A percentile compares a stretch with the other conserved stretches of the same genome.
Conservation (phyloP, 2,113 vertebrate species). For the Lycaon pictus region DNA sequence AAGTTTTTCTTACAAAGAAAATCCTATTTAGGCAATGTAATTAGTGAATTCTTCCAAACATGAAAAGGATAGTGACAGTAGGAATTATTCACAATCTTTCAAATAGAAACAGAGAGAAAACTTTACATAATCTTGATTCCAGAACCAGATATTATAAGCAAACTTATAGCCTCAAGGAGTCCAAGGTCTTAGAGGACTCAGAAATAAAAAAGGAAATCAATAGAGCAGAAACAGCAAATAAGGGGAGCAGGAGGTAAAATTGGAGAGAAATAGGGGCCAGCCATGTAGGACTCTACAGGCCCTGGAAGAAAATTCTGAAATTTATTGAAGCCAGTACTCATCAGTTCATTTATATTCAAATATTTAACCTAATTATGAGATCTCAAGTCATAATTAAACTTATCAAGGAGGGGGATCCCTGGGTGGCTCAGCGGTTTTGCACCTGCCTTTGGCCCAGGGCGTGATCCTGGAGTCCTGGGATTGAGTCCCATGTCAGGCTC, state of each 20-base stretch:
- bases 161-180: neutral
- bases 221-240: neutral
- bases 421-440: too few relatives aligned
- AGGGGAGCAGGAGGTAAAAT: fast-evolving
- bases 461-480: too few relatives aligned
- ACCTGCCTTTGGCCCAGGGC: too few relatives aligned
- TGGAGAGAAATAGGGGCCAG: neutral
- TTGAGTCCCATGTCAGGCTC: too few relatives aligned
- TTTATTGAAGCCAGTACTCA: neutral
- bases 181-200: neutral
- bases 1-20: neutral
- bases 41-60: neutral
- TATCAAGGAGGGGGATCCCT: neutral
- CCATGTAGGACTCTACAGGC: neutral
- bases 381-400: neutral
- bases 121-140: neutral
- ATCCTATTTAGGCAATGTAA: neutral
- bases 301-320: neutral
- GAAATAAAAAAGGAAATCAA: neutral
- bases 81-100: neutral
- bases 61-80: neutral
- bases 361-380: neutral
- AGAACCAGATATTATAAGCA: neutral
- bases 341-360: neutral
- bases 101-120: neutral